Conservation (phyloP, 2,113 vertebrate species). For the Dendropsophus ebraccatus region DNA sequence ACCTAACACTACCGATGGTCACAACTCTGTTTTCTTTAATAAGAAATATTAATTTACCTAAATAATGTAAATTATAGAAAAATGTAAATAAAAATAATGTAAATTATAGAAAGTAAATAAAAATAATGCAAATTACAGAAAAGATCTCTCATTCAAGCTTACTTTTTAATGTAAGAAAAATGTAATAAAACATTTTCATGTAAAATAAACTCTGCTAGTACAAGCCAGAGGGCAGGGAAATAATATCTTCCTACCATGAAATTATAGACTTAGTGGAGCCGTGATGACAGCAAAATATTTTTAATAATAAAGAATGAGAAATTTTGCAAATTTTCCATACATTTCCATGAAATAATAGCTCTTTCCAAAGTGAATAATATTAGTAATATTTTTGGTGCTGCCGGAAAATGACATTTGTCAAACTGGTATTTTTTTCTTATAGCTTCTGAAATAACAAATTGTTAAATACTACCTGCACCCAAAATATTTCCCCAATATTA, state of each 20-base stretch:
- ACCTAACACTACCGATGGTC: not conserved
- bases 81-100: not conserved
- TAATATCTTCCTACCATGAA: not conserved
- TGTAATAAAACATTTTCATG: no score
- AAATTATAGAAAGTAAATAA: not conserved
- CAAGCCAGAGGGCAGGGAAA: not conserved
- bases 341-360: not conserved
- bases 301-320: not conserved
- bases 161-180: not conserved
- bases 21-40: not conserved
- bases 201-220: not conserved
- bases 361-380: not conserved
- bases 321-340: not conserved
- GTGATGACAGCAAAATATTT: slow-evolving; percentile 3
- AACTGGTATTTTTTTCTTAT: not conserved
- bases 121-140: not conserved
- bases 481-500: not conserved
- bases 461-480: not conserved
- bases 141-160: no score
- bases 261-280: slow-evolving; percentile 20
- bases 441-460: not conserved
- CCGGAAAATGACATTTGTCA: not conserved
- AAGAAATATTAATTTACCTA: no score
- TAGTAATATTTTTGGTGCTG: not conserved
- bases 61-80: not conserved